Evolutionary conservation across 1,140 invertebrate genomes (phyloP), one percentile per base, ranked within the genome.

Genomic region (Phthorimaea operculella): DNA sequence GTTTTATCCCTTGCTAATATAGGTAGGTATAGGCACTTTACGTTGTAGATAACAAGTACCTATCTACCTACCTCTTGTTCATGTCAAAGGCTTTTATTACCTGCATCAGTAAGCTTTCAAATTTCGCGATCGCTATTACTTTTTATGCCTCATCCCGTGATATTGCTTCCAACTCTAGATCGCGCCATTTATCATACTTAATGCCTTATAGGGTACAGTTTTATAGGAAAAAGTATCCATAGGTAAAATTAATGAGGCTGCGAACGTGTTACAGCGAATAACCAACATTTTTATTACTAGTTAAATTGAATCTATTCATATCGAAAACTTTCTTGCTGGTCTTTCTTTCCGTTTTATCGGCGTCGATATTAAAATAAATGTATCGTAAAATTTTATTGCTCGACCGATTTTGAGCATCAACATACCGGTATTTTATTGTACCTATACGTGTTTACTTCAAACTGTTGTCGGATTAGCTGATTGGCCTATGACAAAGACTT

Each of bases 351-450:
- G 67, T 66, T 72, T 66, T 66, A 70, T 70, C 56, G 61, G 52
- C 60, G 54, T 49, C 58, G 44, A 66, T 72, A 68, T 73, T 64
- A 65, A 64, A 64, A 62, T 64, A 59, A 66, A 66, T 64, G 53
- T 56, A 66, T 66, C 62, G 52, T 75, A 68, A 71, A 73, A 53
- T 63, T 73, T 76, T 73, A 73, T 63, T 67, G 47, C 18, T 15
- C 57, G 48, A 58, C 49, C 52, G 54, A 61, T 64, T 68, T 59
- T 49, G 57, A 62, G 56, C 56, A 61, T 54, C 18, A 5, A 16
- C 15, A 44, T 15, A 56, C 50, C 16, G 17, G 12, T 45, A 15
- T 47, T 58, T 68, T 61, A 59, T 59, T 47, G 36, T 36, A 28
- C 21, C 21, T 28, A 52, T 62, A 69, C 69, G 72, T 72, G 72